phyloP scores from a whole-genome alignment of 2,797 vertebrate genomes.

The Oreochromis grahami region DNA sequence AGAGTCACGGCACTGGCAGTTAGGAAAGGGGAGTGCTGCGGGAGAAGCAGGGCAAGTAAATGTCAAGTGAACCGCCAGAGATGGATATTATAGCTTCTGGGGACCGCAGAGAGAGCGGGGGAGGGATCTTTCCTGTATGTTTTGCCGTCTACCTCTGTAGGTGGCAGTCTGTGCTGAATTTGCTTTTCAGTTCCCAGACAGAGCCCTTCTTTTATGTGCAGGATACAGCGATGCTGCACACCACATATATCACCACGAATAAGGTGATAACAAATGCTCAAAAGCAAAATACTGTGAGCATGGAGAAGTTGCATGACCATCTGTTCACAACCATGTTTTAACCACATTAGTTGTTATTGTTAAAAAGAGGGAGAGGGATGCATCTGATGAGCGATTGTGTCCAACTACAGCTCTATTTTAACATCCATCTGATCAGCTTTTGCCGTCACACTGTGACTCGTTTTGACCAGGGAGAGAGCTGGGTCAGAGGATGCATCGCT shows the following conservation, averaged over 20 bases:
- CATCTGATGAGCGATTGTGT: neutral
- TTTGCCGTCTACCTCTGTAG: constrained; percentile 74
- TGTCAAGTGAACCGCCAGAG: constrained; percentile 90
- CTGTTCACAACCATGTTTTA: neutral
- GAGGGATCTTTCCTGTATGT: constrained; percentile 76
- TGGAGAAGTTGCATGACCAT: neutral
- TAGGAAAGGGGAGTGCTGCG: constrained; percentile 71
- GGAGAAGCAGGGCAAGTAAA: constrained; percentile 86
- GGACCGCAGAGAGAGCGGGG: constrained; percentile 68
- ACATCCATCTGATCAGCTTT: neutral
- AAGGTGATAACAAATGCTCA: neutral
- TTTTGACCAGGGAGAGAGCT: neutral
- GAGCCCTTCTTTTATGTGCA: constrained; percentile 19
- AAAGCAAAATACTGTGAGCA: neutral
- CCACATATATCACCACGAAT: neutral
- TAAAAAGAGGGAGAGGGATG: neutral
- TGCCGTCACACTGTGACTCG: neutral
- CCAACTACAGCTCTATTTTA: neutral
- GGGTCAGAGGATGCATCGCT: neutral
- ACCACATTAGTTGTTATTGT: neutral
- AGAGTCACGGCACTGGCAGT: constrained; percentile 81
- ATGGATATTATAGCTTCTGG: constrained; percentile 89
- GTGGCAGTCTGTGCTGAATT: constrained; percentile 70
- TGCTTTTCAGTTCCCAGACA: constrained; percentile 72
- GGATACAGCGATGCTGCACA: neutral